phyloP scores from a whole-genome alignment of 2,113 vertebrate genomes.

The Eira barbara region DNA sequence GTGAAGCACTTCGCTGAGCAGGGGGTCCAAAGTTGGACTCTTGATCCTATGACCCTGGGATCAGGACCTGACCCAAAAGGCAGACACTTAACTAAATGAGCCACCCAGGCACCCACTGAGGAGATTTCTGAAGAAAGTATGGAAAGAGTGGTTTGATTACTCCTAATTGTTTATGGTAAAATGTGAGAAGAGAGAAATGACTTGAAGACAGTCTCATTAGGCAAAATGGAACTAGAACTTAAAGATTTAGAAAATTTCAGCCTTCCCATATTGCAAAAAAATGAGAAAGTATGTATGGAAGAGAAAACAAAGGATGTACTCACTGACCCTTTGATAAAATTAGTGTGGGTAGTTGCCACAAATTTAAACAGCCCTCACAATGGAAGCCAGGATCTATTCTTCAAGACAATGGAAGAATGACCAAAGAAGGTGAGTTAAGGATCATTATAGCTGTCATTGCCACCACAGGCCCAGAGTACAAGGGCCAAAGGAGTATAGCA shows the following conservation, averaged over 20 bases:
- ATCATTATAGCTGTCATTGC: not conserved
- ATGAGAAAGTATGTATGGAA: not conserved
- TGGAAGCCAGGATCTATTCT: not conserved
- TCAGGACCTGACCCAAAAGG: too few species aligned
- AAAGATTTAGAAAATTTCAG: not conserved
- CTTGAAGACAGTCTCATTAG: not conserved
- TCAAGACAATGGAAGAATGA: not conserved
- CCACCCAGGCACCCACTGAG: too few species aligned
- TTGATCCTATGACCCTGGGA: too few species aligned
- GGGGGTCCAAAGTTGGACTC: too few species aligned
- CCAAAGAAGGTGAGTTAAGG: not conserved
- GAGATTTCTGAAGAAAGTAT: not conserved
- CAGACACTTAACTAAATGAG: too few species aligned
- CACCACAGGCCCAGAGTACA: not conserved
- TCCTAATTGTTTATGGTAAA: not conserved
- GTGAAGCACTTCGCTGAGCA: too few species aligned
- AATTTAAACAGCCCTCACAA: not conserved
- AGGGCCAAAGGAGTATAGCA: too few species aligned
- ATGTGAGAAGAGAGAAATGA: not conserved
- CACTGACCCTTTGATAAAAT: not conserved
- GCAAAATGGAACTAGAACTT: not conserved
- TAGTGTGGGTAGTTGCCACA: too few species aligned
- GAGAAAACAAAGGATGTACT: not conserved
- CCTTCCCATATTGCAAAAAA: not conserved
- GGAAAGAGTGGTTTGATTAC: not conserved